Conservation (phyloP, 2,113 vertebrate genomes). For the Cynocephalus volans region DNA sequence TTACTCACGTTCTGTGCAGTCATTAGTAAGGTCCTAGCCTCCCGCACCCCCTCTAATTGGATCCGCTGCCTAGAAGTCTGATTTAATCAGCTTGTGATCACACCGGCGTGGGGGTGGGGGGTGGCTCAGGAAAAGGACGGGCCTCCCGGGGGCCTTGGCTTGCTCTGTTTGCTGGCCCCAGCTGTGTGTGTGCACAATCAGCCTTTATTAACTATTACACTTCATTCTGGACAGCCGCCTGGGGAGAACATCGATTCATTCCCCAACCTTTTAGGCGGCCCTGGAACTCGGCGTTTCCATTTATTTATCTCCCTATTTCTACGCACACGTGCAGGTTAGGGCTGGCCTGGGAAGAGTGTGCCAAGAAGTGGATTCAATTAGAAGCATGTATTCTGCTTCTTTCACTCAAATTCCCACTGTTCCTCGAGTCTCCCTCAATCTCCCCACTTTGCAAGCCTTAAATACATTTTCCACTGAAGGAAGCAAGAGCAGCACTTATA, state of each 20-base stretch:
- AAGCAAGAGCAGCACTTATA: neutral
- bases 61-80: conserved; percentile 81
- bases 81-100: conserved; percentile 83
- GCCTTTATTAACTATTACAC: conserved; percentile 80
- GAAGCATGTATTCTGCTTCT: neutral
- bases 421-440: neutral
- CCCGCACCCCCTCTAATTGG: conserved; percentile 83
- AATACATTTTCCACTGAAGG: neutral
- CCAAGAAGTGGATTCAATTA: neutral
- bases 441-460: neutral
- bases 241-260: conserved; percentile 70
- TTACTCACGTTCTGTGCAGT: conserved; percentile 59
- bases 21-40: conserved; percentile 53
- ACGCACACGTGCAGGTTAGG: neutral
- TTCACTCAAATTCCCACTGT: neutral
- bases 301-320: conserved; percentile 59
- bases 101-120: neutral
- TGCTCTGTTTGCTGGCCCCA: conserved; percentile 87
- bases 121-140: conserved; percentile 48
- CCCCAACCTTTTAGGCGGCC: conserved; percentile 54
- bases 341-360: neutral
- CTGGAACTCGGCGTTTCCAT: conserved; percentile 43
- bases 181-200: conserved; percentile 85
- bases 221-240: conserved; percentile 87
- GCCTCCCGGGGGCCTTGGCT: conserved; percentile 77